Conservation (phyloP, 1,140 invertebrate genomes). For the Philotrypesis tridentata region DNA sequence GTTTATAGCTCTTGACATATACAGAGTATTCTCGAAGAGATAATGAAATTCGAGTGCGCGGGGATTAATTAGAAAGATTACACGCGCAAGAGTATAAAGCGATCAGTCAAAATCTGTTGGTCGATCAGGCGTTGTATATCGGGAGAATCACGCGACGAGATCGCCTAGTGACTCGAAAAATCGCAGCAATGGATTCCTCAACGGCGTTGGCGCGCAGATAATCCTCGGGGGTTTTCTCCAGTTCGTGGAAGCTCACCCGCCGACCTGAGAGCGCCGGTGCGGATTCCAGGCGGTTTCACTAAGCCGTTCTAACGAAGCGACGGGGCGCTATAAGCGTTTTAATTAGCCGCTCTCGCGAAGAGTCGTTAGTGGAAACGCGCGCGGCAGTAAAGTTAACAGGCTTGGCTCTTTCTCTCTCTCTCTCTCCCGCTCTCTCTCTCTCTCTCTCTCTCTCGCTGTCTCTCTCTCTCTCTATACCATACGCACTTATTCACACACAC, state of each 20-base stretch:
- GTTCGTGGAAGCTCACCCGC: background rate
- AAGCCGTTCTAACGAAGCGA: background rate
- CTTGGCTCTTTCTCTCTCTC: too few species aligned
- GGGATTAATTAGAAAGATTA: too few species aligned
- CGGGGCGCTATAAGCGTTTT: background rate
- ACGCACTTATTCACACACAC: too few species aligned
- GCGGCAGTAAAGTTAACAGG: conserved; percentile 52
- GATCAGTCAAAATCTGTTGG: background rate
- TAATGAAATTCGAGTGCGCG: too few species aligned
- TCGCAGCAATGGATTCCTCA: background rate
- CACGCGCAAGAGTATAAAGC: background rate
- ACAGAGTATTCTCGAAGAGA: too few species aligned
- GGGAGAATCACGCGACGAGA: background rate
- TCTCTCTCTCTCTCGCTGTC: too few species aligned
- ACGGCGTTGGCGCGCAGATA: background rate
- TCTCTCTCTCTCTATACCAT: conserved; percentile 39
- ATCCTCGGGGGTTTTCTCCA: background rate
- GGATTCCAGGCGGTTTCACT: background rate
- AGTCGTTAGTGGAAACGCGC: conserved; percentile 2
- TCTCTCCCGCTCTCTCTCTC: too few species aligned
- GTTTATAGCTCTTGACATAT: too few species aligned
- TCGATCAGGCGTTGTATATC: too few species aligned
- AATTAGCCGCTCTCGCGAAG: background rate
- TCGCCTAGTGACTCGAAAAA: background rate
- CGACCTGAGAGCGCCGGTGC: background rate